Percentiles rank a stretch among this genome's conserved stretches.
These are phyloP conservation scores for Cantharis lateralis DNA, from an alignment of 2,888 invertebrate genomes.

Conservation along the genomic window DNA sequence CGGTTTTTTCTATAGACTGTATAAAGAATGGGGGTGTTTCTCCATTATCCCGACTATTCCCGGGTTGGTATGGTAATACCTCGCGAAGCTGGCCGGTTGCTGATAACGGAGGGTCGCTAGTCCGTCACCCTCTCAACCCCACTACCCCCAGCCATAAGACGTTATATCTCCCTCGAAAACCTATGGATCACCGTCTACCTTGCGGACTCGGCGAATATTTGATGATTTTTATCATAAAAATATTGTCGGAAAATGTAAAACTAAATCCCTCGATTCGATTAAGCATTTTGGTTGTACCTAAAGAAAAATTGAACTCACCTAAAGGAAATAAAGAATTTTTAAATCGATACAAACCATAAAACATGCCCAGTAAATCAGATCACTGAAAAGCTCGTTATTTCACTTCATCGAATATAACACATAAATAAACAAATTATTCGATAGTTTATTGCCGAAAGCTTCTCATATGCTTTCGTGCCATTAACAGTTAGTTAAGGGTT, in stretches of 20 bases:
- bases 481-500: background rate
- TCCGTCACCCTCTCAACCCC: constrained; percentile 40
- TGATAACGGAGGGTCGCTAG: constrained; percentile 57
- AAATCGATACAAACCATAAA: constrained; percentile 31
- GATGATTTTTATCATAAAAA: constrained; percentile 31
- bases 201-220: constrained; percentile 45
- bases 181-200: constrained; percentile 47
- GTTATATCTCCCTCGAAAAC: constrained; percentile 40
- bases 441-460: constrained; percentile 1
- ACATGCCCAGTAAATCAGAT: constrained; percentile 34
- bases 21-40: constrained; percentile 43
- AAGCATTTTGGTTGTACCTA: background rate
- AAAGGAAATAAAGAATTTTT: background rate
- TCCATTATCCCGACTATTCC: constrained; percentile 53
- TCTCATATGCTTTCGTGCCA: background rate
- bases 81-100: constrained; percentile 56
- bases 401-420: constrained; percentile 45
- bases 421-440: constrained; percentile 41
- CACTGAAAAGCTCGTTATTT: constrained; percentile 47
- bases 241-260: constrained; percentile 21
- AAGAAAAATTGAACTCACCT: background rate
- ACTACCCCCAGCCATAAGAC: constrained; percentile 26
- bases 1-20: constrained; percentile 37
- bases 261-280: background rate
- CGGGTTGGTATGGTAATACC: constrained; percentile 56